Conservation (phyloP, 2,113 vertebrate genomes). For the Enhydra lutris region DNA sequence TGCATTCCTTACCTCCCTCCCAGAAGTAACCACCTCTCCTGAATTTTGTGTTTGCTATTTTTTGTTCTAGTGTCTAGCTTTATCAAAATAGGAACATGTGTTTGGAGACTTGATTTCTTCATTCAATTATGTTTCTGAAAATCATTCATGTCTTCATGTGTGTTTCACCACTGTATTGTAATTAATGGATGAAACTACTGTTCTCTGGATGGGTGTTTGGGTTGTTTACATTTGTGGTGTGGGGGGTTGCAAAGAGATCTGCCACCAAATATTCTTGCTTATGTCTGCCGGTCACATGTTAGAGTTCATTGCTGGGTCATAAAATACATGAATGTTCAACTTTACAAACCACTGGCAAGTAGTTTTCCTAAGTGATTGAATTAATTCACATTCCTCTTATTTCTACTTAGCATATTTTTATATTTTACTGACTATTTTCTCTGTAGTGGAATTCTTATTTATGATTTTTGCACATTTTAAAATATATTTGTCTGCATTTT, state of each 20-base stretch:
- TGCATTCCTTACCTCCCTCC: neutral
- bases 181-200: neutral
- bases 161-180: neutral
- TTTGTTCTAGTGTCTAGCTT: neutral
- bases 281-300: fast-evolving
- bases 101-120: neutral
- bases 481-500: neutral
- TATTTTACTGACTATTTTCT: neutral
- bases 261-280: neutral
- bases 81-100: neutral
- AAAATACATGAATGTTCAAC: neutral
- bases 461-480: neutral
- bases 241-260: neutral
- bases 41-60: neutral
- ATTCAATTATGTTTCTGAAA: neutral
- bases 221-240: neutral
- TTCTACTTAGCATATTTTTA: neutral
- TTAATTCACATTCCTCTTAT: neutral
- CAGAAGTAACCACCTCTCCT: neutral
- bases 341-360: neutral
- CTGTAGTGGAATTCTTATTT: neutral
- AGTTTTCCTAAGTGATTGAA: neutral
- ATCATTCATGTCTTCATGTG: neutral
- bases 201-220: neutral
- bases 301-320: neutral